Conservation (phyloP, 2,113 vertebrate genomes). For the Bungarus multicinctus region DNA sequence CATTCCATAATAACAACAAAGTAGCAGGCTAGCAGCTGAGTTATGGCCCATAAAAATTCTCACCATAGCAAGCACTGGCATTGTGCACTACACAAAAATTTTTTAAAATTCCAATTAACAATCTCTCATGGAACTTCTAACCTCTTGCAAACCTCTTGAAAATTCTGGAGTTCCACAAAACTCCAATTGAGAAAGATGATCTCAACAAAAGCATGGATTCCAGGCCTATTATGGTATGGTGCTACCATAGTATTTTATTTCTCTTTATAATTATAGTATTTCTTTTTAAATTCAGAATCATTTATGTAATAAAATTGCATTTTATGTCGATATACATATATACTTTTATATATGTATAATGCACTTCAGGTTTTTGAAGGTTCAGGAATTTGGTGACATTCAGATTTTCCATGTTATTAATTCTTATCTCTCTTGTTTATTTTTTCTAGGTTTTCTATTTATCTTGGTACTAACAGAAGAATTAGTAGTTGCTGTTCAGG, state of each 20-base stretch:
- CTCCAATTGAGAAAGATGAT: background rate
- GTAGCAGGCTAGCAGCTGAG: background rate
- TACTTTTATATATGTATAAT: background rate
- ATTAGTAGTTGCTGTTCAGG: constrained; percentile 81
- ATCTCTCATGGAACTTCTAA: background rate
- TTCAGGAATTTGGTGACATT: background rate
- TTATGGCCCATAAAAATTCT: background rate
- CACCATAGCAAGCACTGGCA: background rate
- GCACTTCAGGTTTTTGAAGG: background rate
- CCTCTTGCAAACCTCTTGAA: background rate
- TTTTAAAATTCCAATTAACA: background rate
- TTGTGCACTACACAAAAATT: background rate
- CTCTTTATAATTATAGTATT: background rate
- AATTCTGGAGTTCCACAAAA: background rate
- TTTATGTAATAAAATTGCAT: background rate
- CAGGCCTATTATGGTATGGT: background rate
- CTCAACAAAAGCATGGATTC: background rate
- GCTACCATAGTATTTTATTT: background rate
- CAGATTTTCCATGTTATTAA: background rate
- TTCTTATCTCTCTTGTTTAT: constrained; percentile 38
- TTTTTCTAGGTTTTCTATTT: constrained; percentile 84
- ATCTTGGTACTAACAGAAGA: constrained; percentile 87
- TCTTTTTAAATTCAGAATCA: background rate
- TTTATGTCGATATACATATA: background rate
- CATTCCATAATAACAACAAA: background rate